These are phyloP conservation scores for Hypocryptadius cinnamomeus DNA, from an alignment of 2,113 vertebrate species.

Conservation along the genomic window DNA sequence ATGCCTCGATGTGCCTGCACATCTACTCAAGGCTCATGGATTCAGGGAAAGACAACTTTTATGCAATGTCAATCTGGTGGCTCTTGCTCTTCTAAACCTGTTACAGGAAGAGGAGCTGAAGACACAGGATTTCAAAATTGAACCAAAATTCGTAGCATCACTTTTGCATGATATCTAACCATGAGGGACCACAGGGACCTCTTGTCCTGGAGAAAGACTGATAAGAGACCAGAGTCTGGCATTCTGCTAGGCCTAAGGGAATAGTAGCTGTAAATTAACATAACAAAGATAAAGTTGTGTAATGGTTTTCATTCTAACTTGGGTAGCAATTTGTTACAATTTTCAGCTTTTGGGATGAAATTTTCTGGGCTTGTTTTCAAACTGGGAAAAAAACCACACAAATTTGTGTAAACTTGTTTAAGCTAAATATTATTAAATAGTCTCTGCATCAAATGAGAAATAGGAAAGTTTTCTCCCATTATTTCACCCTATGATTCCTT, in stretches of 20 bases:
- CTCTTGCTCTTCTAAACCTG: background rate
- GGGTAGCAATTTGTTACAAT: background rate
- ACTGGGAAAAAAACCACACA: background rate
- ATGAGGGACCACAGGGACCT: background rate
- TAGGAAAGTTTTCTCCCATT: background rate
- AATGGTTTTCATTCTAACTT: background rate
- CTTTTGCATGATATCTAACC: background rate
- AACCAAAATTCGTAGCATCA: background rate
- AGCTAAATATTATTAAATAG: background rate
- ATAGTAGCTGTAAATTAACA: background rate
- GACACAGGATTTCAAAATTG: background rate
- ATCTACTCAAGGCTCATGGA: background rate
- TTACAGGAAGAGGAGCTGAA: background rate
- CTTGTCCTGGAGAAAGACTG: background rate
- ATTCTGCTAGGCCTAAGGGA: background rate
- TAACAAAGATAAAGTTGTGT: background rate
- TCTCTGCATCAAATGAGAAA: background rate
- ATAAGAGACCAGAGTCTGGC: background rate
- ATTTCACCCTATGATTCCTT: background rate
- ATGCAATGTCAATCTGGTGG: background rate
- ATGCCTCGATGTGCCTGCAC: rapidly evolving
- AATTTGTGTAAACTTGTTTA: background rate
- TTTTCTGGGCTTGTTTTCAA: background rate
- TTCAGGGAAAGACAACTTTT: background rate
- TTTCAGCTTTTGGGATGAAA: background rate